phyloP scores from a whole-genome alignment of 2,888 invertebrate genomes.

The Drepanosiphum platanoidis region DNA sequence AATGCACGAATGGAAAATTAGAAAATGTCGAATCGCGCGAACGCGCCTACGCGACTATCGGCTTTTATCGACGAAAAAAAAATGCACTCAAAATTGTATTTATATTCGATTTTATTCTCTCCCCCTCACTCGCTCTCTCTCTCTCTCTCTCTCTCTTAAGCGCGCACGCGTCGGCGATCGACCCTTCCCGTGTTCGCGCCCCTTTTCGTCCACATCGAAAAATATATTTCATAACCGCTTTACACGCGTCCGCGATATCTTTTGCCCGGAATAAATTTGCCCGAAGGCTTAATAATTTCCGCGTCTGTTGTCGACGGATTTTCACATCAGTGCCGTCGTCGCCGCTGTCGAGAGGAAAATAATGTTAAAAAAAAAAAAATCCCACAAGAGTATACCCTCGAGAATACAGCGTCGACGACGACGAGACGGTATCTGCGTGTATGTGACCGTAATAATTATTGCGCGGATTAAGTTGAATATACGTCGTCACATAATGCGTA shows the following conservation, averaged over 20 bases:
- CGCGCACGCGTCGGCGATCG: neutral
- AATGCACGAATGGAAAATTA: too few relatives aligned
- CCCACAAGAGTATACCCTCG: constrained; percentile 4
- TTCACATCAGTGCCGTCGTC: constrained; percentile 23
- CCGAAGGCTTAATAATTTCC: constrained; percentile 40
- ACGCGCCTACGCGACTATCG: too few relatives aligned
- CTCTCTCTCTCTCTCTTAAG: neutral
- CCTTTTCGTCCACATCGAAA: constrained; percentile 21
- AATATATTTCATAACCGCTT: constrained; percentile 14
- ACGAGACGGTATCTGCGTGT: neutral
- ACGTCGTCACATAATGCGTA: neutral
- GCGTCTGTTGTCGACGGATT: constrained; percentile 55
- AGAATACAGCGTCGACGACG: neutral
- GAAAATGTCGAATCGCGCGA: too few relatives aligned
- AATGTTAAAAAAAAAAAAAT: neutral
- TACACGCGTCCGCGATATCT: neutral
- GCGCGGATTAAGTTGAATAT: constrained; percentile 13
- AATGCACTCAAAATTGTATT: too few relatives aligned
- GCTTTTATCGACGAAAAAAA: too few relatives aligned
- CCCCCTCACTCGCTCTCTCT: neutral
- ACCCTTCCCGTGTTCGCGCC: constrained; percentile 20
- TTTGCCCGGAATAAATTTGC: constrained; percentile 41
- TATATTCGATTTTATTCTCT: neutral
- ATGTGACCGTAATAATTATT: constrained; percentile 47
- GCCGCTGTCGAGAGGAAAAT: neutral